Base-by-base conservation (phyloP, 1,140 invertebrate genomes). In the Lasaia peninsularis region DNA sequence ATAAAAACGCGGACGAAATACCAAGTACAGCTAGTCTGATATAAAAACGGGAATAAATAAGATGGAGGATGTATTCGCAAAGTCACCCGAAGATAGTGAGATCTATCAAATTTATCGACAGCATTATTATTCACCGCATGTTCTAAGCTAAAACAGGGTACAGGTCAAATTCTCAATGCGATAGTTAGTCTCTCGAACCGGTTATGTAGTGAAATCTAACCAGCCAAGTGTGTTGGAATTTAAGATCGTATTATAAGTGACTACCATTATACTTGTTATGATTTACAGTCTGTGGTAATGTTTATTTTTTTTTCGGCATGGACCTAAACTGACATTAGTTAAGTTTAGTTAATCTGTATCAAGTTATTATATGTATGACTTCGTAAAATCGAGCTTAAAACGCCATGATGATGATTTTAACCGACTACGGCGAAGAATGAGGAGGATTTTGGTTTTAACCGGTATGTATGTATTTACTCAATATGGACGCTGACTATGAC, bases 131-230 rank as follows among this genome's bases (percentile, higher is more conserved):
- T 54, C 34, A 12, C 28, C 28, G 37, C 12, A 8, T 16, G 24
- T 55, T 44, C 34, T 55, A 44, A 21, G 52, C 34, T 31, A 55
- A 12, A 44, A 16, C 37, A 16, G 32, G 56, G 7, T 24, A 51
- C 20, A 48, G 32, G n/a, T 31, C 21, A 35, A 48, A 56, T 37
- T 48, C 54, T 57, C 34, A 10, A 31, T 40, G 37, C 37, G 37
- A 16, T 16, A 11, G 31, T 50, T 34, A 9, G 37, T 58, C 65
- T 67, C 63, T 64, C 62, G 59, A 44, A 67, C 65, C 62, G 62
- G 65, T 67, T 61, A 59, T 24, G 33, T 55, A 56, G 58, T 56
- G 62, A 67, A 67, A 64, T 58, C 16, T 16, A 40, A 40, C 16
- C 14, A 18, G 37, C n/a, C 24, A 28, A 28, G 24, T 28, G n/a